Evolutionary conservation across 2,113 vertebrate species (phyloP).

Genomic region (Trochalopteron elliotii): DNA sequence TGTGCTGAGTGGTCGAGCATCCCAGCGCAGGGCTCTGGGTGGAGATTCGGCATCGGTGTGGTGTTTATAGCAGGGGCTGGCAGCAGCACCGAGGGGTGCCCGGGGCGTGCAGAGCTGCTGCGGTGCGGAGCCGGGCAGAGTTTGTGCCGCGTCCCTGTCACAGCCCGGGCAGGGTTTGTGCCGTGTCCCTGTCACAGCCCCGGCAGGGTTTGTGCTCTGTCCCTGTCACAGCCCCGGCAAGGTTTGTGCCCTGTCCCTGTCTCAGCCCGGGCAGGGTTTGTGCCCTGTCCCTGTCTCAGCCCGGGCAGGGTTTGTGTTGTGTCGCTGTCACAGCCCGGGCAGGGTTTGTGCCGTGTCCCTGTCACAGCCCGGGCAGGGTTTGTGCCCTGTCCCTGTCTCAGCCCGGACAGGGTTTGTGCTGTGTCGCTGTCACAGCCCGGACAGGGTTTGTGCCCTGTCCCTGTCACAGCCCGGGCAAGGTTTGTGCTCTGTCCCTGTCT

Average conservation of each 20-base stretch:
- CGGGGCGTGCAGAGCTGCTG: neutral
- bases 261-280: neutral
- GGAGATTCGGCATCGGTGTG: accelerated
- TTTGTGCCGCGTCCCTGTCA: neutral
- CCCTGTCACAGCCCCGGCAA: neutral
- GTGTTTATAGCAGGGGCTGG: accelerated
- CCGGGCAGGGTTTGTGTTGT: too few species aligned
- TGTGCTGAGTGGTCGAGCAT: accelerated
- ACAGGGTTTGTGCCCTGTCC: neutral
- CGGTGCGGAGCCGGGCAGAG: neutral
- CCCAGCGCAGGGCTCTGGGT: neutral
- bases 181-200: neutral
- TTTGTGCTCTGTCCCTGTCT: neutral
- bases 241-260: neutral
- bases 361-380: neutral
- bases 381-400: neutral
- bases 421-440: too few species aligned
- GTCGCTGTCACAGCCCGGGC: neutral
- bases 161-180: neutral
- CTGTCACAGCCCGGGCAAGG: too few species aligned
- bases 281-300: too few species aligned
- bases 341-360: too few species aligned
- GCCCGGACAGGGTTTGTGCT: too few species aligned
- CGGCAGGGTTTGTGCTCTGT: neutral
- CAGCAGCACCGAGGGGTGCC: accelerated